Percentiles rank a stretch among this genome's conserved stretches.
Evolutionary conservation across 2,113 vertebrate species (phyloP).

Genomic region (Talpa occidentalis): DNA sequence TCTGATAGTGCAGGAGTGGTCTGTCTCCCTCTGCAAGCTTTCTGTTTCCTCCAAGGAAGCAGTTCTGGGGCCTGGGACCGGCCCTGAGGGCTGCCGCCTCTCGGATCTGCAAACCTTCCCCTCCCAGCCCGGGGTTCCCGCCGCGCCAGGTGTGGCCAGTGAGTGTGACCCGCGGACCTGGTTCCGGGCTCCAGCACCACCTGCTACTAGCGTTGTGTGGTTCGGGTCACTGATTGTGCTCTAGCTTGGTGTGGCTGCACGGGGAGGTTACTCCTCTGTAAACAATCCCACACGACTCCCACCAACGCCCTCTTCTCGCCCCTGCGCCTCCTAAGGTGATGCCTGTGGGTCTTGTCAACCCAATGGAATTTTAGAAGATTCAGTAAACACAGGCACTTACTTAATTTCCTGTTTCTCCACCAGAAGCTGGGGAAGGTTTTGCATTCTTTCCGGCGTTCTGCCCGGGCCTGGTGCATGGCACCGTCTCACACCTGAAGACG

Average conservation of each 20-base stretch:
- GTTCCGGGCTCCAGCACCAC: not conserved
- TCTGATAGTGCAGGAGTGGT: not conserved
- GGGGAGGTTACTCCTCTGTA: no score
- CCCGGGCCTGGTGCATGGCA: not conserved
- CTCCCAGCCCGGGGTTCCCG: not conserved
- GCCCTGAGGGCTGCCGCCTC: not conserved
- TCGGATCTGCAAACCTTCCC: not conserved
- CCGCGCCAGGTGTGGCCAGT: not conserved
- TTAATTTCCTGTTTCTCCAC: not conserved
- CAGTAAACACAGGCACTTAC: not conserved
- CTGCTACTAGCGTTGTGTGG: not conserved
- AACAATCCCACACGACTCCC: not conserved
- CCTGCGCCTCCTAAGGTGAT: not conserved
- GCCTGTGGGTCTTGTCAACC: not conserved
- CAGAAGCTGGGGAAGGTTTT: no score
- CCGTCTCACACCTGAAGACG: not conserved
- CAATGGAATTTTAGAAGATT: not conserved
- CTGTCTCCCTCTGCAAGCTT: slow-evolving; percentile 9
- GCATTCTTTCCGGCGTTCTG: no score
- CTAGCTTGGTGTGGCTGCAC: not conserved
- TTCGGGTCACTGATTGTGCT: not conserved
- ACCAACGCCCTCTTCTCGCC: not conserved
- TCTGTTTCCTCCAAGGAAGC: not conserved
- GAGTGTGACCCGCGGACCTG: not conserved
- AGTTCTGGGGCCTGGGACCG: not conserved